Evolutionary conservation across 2,888 invertebrate genomes (phyloP), one percentile per base, ranked within the genome.

Genomic region (Eupelmus urozonus): DNA sequence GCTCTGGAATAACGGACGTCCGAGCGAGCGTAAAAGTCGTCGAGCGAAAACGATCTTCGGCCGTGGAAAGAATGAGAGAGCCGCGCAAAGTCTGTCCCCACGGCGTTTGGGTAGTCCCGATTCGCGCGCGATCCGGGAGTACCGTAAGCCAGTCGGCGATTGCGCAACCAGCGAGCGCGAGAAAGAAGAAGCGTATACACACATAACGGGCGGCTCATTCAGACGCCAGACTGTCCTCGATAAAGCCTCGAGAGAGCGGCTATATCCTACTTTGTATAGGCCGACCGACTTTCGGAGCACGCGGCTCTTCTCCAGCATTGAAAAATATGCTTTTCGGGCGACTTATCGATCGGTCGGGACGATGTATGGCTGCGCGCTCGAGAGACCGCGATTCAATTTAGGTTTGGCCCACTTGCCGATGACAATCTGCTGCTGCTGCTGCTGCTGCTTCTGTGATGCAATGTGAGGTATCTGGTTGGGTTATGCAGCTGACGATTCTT

Each of bases 21-120:
- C 23, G 45, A 59, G 76, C 76, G 80, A 59, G 76, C 76, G 80
- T 73, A 76, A 67, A 73, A 69, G 34, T 49, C 53, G 80, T 29
- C 9, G 53, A 53, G 76, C 49, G 71, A 79, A 82, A 73, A 67
- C 49, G 49, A 0, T 34, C 34, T 34, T 9, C n/a, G n/a, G 34
- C 34, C 9, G 34, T 34, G 5, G 34, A 34, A 34, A 34, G 34
- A 34, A 34, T 5, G 34, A 34, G 34, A 34, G 34, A 34, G 34
- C n/a, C n/a, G n/a, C n/a, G n/a, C n/a, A n/a, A n/a, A n/a, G n/a
- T n/a, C n/a, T n/a, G n/a, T n/a, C n/a, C n/a, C n/a, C n/a, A n/a
- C n/a, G n/a, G n/a, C n/a, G n/a, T n/a, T n/a, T n/a, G 9, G 34
- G 9, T 16, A 42, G 20, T 42, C 42, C 4, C 5, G 1, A 4